These are phyloP conservation scores for Oryzias melastigma DNA, from an alignment of 2,113 vertebrate genomes.

Conservation along the genomic window DNA sequence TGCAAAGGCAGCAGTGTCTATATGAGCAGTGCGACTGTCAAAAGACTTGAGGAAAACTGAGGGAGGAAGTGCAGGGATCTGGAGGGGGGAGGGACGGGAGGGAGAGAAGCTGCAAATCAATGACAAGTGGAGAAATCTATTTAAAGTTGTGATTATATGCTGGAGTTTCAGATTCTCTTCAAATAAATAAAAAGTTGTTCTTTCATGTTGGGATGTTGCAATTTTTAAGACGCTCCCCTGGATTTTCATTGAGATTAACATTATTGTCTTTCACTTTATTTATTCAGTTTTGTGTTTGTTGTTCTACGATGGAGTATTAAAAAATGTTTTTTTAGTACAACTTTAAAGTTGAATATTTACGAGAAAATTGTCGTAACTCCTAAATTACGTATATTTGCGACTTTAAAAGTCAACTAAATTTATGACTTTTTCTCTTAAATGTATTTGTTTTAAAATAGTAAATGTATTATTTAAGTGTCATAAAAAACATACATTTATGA, in stretches of 20 bases:
- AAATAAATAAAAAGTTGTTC: constrained; percentile 4
- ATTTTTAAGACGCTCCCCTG: background rate
- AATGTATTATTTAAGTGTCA: no score
- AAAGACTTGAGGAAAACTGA: constrained; percentile 61
- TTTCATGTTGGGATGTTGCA: background rate
- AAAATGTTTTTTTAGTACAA: no score
- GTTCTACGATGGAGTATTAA: no score
- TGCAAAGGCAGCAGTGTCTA: constrained; percentile 76
- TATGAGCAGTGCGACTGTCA: constrained; percentile 77
- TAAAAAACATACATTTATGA: no score
- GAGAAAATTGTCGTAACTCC: no score
- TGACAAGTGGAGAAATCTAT: constrained; percentile 34
- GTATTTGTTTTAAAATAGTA: no score
- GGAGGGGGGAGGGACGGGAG: constrained; percentile 37
- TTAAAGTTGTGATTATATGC: constrained; percentile 28
- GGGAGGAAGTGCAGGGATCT: constrained; percentile 37
- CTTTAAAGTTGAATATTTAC: no score
- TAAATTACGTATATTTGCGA: no score
- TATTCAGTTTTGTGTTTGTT: no score
- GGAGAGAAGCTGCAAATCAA: constrained; percentile 47
- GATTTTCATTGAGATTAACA: background rate
- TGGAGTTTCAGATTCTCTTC: constrained; percentile 2
- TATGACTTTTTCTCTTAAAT: no score
- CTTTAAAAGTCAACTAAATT: no score
- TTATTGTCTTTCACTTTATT: background rate